Percentiles rank a stretch among this genome's conserved stretches.
phyloP scores from a whole-genome alignment of 2,888 invertebrate genomes.

The Platycnemis pennipes region DNA sequence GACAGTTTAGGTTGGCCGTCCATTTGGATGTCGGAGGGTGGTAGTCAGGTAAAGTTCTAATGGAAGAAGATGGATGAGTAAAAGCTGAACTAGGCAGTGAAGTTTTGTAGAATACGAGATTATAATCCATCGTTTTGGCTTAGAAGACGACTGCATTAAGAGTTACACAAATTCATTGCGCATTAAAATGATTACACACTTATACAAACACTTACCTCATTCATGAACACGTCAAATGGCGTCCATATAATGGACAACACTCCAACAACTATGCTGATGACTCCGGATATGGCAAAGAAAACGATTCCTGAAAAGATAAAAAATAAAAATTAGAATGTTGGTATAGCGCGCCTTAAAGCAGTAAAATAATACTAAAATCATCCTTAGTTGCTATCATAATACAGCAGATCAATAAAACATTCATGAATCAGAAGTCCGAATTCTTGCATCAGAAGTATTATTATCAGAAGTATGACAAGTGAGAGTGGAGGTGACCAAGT shows the following conservation, averaged over 20 bases:
- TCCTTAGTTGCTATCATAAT: too few species aligned
- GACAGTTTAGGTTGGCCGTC: too few species aligned
- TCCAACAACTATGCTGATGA: constrained; percentile 79
- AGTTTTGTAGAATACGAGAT: too few species aligned
- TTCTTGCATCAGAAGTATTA: too few species aligned
- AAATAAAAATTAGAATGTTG: background rate
- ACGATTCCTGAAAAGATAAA: constrained; percentile 77
- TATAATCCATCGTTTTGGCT: background rate
- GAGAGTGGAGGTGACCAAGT: too few species aligned
- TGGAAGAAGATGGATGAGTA: background rate
- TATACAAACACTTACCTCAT: constrained; percentile 77
- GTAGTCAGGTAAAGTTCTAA: too few species aligned
- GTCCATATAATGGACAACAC: constrained; percentile 81
- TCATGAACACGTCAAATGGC: constrained; percentile 82
- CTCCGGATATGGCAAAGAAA: constrained; percentile 78
- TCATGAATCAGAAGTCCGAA: too few species aligned
- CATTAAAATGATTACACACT: background rate
- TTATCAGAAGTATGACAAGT: too few species aligned
- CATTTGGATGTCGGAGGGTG: too few species aligned
- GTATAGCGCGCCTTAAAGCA: too few species aligned
- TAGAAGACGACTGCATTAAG: background rate
- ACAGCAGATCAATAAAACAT: too few species aligned
- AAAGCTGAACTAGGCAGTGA: background rate
- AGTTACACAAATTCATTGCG: background rate
- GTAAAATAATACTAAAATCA: too few species aligned